Evolutionary conservation across 35 echinoderm and acorn worm species (phyloP), one percentile per base, ranked within the genome.

Genomic region (Apostichopus parvimensis): DNA sequence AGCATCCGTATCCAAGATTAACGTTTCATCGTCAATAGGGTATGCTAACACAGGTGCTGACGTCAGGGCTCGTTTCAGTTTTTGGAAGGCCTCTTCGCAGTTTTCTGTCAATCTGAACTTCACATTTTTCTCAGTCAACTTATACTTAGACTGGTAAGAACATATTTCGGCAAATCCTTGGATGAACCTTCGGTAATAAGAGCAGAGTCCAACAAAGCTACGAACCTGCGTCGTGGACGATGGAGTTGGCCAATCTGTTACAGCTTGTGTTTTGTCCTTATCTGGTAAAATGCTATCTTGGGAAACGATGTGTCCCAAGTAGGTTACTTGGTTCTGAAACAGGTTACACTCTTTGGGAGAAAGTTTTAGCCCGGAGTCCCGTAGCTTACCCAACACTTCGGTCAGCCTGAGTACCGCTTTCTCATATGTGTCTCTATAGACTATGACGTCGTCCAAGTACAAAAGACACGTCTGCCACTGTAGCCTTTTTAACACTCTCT

Each of bases 401-500:
- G 53, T 6, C 57, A 95, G 86, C 5, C 94, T 84, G 26, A 70
- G 6, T 8, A 95, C 14, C 12, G 55, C 22, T 66, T 92, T 53
- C 53, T 71, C 57, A 45, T 76, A 57, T 80, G 87, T 20, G 12
- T 92, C 61, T 66, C 25, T 15, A 81, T 82, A 70, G 1, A 92
- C 79, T 24, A 92, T 92, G 5, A 94, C 59, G 78, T 94, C 93
- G 58, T 92, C 93, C 18, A 94, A 70, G 66, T 94, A 94, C 15
- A 94, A 4, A 17, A 94, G 17, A 6, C 59, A 77, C 5, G 80
- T 79, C 56, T 94, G 57, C 93, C 93, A 92, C 34, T 94, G 93
- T n/a, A 94, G 68, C 9, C 89, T 90, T 60, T 79, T 82, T 2
- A 94, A 55, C 17, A 95, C 94, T 72, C 80, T 88, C 56, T 95